Evolutionary conservation across 2,113 vertebrate genomes (phyloP).

Genomic region (Litocranius walleri): DNA sequence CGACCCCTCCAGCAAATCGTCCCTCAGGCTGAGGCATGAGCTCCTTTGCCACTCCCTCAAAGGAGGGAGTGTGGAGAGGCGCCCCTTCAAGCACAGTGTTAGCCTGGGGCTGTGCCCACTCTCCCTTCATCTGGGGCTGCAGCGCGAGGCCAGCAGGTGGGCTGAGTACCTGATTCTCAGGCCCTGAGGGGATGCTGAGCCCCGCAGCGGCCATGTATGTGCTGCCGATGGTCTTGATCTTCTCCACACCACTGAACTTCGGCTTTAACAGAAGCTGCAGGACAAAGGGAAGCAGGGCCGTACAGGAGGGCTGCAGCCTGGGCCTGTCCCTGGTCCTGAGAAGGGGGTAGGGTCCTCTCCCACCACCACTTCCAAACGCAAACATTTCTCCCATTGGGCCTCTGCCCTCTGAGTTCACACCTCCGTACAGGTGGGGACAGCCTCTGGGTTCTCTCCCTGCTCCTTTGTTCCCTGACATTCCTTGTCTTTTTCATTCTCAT

Average conservation of each 20-base stretch:
- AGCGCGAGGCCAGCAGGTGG: rapidly evolving
- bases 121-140: no score
- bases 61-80: rapidly evolving
- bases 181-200: slow-evolving; percentile 88
- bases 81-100: background rate
- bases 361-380: rapidly evolving
- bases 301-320: rapidly evolving
- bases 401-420: background rate
- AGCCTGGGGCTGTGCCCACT: background rate
- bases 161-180: slow-evolving; percentile 90
- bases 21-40: background rate
- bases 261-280: slow-evolving; percentile 94
- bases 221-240: slow-evolving; percentile 99
- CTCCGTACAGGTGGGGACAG: rapidly evolving
- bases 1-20: background rate
- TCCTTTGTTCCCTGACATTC: background rate
- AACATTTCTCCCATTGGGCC: background rate
- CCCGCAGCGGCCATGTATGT: slow-evolving; percentile 98
- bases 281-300: background rate
- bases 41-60: background rate
- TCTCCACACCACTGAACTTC: slow-evolving; percentile 99
- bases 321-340: background rate
- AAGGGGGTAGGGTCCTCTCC: background rate
- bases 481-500: background rate
- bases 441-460: background rate